These are phyloP conservation scores for Pangasius mekongensis DNA, from an alignment of 2,797 vertebrate species.

Conservation along the genomic window DNA sequence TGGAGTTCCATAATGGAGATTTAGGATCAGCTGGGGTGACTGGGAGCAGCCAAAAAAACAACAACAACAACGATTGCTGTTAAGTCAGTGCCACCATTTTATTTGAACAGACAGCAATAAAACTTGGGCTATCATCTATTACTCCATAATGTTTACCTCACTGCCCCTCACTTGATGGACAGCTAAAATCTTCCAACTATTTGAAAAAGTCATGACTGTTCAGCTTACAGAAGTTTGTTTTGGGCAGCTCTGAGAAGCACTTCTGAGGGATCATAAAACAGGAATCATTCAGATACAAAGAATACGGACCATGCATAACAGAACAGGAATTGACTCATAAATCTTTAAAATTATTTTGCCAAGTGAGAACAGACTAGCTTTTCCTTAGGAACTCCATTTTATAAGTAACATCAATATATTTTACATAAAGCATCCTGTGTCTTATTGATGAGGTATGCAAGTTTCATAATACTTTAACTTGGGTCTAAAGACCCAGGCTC, in stretches of 20 bases:
- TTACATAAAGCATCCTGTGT: neutral
- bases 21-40: too few species aligned
- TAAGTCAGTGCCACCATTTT: neutral
- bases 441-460: neutral
- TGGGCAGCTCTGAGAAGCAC: neutral
- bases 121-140: neutral
- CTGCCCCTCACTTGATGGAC: neutral
- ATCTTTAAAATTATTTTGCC: neutral
- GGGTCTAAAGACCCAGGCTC: slow-evolving; percentile 39
- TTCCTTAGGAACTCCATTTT: neutral
- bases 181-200: neutral
- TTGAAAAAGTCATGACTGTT: neutral
- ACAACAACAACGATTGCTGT: neutral
- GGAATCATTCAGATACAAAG: neutral
- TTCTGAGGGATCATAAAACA: neutral
- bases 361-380: neutral
- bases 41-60: neutral
- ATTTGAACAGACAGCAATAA: neutral
- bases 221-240: neutral
- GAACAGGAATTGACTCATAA: neutral
- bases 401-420: neutral
- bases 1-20: too few species aligned
- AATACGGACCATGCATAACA: neutral
- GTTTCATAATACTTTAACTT: neutral
- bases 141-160: neutral